Evolutionary conservation across 2,797 vertebrate species (phyloP).

Genomic region (Chrysolophus pictus): DNA sequence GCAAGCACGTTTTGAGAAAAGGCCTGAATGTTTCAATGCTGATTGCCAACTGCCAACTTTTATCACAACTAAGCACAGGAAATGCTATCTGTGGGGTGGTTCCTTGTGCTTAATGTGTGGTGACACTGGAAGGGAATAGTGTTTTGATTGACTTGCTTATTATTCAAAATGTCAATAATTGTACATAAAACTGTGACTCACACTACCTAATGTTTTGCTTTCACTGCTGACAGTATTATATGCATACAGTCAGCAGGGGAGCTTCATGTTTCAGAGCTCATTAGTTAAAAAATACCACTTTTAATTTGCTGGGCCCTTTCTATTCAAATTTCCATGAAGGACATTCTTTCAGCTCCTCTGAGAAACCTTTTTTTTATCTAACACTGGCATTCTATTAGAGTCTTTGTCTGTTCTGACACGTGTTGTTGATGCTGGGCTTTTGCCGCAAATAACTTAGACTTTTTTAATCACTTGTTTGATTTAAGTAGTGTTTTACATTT

Average conservation of each 20-base stretch:
- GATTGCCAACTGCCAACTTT: background rate
- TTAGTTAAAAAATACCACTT: background rate
- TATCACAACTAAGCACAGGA: fast-evolving
- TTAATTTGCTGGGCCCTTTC: background rate
- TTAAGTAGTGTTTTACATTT: background rate
- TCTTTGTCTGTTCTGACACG: background rate
- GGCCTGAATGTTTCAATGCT: background rate
- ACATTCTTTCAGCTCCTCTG: background rate
- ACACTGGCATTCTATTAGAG: background rate
- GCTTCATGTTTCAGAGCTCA: background rate
- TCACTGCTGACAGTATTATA: background rate
- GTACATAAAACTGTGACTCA: background rate
- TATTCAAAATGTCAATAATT: background rate
- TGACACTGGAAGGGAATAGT: background rate
- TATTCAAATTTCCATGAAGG: background rate
- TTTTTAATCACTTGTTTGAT: background rate
- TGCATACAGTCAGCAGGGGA: background rate
- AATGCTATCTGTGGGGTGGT: background rate
- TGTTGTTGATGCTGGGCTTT: background rate
- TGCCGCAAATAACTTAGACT: background rate
- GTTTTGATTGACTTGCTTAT: background rate
- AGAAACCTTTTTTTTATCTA: background rate
- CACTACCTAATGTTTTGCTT: background rate
- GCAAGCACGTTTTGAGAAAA: background rate
- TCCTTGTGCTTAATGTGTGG: background rate